Percentiles rank a stretch among this genome's conserved stretches.
phyloP scores from a whole-genome alignment of 1,140 invertebrate species.

The Drosophila varians region DNA sequence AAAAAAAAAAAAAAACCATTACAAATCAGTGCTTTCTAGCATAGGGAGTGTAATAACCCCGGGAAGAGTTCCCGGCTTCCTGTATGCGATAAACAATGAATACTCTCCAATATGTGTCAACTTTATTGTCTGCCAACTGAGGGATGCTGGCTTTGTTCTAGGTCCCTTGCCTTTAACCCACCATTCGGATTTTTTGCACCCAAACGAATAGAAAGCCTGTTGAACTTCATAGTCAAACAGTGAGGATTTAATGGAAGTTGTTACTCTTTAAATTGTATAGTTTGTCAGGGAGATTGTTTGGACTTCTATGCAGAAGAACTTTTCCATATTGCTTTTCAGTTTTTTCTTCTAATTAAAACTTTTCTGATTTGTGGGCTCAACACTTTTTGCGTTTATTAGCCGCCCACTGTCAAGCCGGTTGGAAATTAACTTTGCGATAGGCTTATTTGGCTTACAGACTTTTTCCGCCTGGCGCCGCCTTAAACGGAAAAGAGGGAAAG shows the following conservation, averaged over 20 bases:
- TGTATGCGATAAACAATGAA: constrained; percentile 49
- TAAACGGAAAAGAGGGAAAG: constrained; percentile 35
- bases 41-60: constrained; percentile 50
- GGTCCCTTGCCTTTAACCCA: constrained; percentile 26
- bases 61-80: constrained; percentile 29
- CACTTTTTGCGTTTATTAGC: constrained; percentile 18
- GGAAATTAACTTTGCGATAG: constrained; percentile 28
- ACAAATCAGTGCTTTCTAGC: constrained; percentile 18
- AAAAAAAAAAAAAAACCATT: constrained; percentile 17
- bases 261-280: too few relatives aligned
- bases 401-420: constrained; percentile 30
- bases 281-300: neutral
- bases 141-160: constrained; percentile 26
- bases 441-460: constrained; percentile 46
- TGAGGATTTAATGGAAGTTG: neutral
- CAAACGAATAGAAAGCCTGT: neutral
- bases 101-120: constrained; percentile 54
- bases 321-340: neutral
- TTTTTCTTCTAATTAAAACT: constrained; percentile 61
- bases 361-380: constrained; percentile 34
- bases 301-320: neutral
- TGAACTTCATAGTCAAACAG: too few relatives aligned
- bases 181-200: constrained; percentile 6
- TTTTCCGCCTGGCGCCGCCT: constrained; percentile 42
- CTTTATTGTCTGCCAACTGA: constrained; percentile 32